These are phyloP conservation scores for Poeciliopsis prolifica DNA, from an alignment of 2,113 vertebrate species.

Conservation along the genomic window DNA sequence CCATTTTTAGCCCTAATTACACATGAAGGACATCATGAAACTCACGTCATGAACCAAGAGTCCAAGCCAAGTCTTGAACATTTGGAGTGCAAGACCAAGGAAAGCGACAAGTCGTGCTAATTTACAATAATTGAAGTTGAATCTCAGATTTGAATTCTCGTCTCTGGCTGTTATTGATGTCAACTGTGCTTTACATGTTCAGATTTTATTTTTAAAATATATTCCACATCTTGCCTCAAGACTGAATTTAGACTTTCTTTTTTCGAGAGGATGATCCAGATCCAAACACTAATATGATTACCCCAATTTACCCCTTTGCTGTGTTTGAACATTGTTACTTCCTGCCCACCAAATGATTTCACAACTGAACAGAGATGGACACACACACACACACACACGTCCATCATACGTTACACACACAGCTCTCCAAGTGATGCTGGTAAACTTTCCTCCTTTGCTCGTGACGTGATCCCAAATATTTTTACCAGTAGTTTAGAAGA, in stretches of 20 bases:
- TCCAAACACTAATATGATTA: neutral
- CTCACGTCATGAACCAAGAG: too few relatives aligned
- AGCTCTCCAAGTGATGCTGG: neutral
- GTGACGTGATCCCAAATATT: neutral
- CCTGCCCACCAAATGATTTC: slow-evolving; percentile 54
- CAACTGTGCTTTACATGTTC: neutral
- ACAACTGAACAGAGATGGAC: slow-evolving; percentile 45
- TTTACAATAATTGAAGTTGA: neutral
- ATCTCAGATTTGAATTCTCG: neutral
- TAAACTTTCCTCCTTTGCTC: neutral
- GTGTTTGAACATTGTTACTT: slow-evolving; percentile 24
- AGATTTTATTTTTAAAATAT: too few relatives aligned
- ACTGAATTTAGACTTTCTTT: too few relatives aligned
- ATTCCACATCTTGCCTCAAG: too few relatives aligned
- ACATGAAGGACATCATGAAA: too few relatives aligned
- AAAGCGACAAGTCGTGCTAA: neutral
- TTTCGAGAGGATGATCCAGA: neutral
- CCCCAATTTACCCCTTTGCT: too few relatives aligned
- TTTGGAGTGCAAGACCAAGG: neutral
- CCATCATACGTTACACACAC: slow-evolving; percentile 13
- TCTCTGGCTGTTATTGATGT: neutral
- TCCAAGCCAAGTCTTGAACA: too few relatives aligned
- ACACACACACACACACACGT: slow-evolving; percentile 38
- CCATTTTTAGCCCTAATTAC: too few relatives aligned
- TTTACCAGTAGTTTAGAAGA: neutral